Evolutionary conservation across 2,888 invertebrate genomes (phyloP).

Genomic region (Scaptomyza tumidula): DNA sequence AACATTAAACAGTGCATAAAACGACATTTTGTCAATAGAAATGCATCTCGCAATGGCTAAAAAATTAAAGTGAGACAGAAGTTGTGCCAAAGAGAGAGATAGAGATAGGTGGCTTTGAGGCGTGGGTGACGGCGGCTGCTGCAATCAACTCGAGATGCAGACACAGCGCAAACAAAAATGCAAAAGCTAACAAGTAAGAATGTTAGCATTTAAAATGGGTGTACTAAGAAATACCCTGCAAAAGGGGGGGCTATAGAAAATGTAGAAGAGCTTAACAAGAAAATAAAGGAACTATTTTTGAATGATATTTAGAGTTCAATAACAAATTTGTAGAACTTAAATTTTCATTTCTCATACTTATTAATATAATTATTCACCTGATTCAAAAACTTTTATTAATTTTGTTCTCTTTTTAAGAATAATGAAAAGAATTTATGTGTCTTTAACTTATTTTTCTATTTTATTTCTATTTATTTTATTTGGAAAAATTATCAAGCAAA

Average conservation of each 20-base stretch:
- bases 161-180: constrained; percentile 69
- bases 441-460: too few relatives aligned
- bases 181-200: constrained; percentile 50
- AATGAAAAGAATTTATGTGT: background rate
- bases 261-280: too few relatives aligned
- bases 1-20: constrained; percentile 62
- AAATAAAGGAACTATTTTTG: background rate
- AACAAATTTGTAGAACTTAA: too few relatives aligned
- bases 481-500: too few relatives aligned
- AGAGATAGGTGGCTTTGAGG: constrained; percentile 5
- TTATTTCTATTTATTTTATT: too few relatives aligned
- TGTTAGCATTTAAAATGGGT: background rate
- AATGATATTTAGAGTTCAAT: too few relatives aligned
- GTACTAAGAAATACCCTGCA: constrained; percentile 24
- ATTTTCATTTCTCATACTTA: too few relatives aligned
- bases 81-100: background rate
- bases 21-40: constrained; percentile 48
- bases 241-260: background rate
- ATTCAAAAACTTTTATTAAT: too few relatives aligned
- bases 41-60: constrained; percentile 13
- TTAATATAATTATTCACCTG: background rate
- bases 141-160: constrained; percentile 76
- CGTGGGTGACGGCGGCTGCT: constrained; percentile 37
- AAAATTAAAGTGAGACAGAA: constrained; percentile 2
- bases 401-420: background rate